A percentile compares a stretch with the other conserved stretches of the same genome.
Conservation (phyloP, 2,113 vertebrate genomes). For the Hemibagrus wyckioides region DNA sequence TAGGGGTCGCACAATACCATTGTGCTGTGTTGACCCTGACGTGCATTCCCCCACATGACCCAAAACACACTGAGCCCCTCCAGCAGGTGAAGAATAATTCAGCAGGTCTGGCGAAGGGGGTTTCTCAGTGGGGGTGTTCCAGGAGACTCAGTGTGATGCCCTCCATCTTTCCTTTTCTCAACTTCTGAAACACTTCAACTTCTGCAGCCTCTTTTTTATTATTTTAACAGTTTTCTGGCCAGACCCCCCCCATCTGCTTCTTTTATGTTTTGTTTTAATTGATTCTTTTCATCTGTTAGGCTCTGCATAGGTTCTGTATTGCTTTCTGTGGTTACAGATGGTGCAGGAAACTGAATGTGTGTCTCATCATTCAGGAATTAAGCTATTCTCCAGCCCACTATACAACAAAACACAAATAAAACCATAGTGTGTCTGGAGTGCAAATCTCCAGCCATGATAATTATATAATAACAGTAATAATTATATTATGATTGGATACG, state of each 20-base stretch:
- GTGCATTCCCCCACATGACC: conserved; percentile 47
- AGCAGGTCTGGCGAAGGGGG: neutral
- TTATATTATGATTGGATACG: conserved; percentile 1
- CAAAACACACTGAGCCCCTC: conserved; percentile 14
- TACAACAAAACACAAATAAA: neutral
- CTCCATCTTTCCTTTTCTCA: conserved; percentile 15
- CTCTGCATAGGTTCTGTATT: neutral
- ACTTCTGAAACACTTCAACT: conserved; percentile 21
- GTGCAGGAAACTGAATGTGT: neutral
- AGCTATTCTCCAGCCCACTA: neutral
- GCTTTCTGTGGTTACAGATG: conserved; percentile 5
- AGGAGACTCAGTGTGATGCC: neutral
- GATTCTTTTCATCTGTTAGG: conserved; percentile 1
- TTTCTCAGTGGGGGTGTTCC: neutral
- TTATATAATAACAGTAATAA: neutral
- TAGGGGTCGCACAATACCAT: conserved; percentile 47
- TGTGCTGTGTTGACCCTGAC: conserved; percentile 41
- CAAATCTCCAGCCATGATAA: neutral
- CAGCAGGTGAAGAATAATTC: conserved; percentile 49
- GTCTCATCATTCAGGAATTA: neutral
- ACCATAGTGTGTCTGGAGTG: neutral
- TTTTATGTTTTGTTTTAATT: conserved; percentile 7
- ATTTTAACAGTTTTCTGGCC: conserved; percentile 7
- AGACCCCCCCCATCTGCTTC: conserved; percentile 42
- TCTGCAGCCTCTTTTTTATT: neutral